Percentiles rank a stretch among this genome's conserved stretches.
These are phyloP conservation scores for Caenorhabditis drosophilae DNA, from an alignment of 2,888 invertebrate species.

Conservation along the genomic window DNA sequence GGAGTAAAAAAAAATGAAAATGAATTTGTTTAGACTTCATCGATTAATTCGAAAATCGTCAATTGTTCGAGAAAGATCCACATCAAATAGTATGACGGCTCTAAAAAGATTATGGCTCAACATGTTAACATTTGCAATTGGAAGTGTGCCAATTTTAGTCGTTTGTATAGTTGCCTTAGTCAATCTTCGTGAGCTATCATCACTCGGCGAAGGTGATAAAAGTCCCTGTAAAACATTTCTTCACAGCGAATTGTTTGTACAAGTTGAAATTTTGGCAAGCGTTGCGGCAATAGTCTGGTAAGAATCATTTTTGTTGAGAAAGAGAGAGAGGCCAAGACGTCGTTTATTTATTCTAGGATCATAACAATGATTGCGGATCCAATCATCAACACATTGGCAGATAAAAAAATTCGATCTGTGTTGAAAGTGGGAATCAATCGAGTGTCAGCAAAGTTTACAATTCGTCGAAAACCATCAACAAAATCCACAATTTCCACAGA, in stretches of 20 bases:
- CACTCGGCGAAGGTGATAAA: constrained; percentile 49
- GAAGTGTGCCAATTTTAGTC: constrained; percentile 54
- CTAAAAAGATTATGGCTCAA: constrained; percentile 60
- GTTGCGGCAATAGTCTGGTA: constrained; percentile 60
- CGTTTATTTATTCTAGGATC: neutral
- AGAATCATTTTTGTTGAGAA: constrained; percentile 3
- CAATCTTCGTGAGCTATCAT: constrained; percentile 44
- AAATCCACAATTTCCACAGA: constrained; percentile 33
- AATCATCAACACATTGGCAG: constrained; percentile 57
- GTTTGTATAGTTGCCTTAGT: constrained; percentile 57
- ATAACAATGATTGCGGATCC: constrained; percentile 56
- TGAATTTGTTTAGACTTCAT: constrained; percentile 20
- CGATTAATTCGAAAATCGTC: constrained; percentile 25
- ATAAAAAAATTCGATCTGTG: constrained; percentile 40
- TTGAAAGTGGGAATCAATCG: constrained; percentile 14
- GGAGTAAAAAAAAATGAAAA: no score
- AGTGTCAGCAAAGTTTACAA: constrained; percentile 13
- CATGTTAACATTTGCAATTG: constrained; percentile 55
- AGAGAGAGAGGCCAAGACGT: constrained; percentile 1
- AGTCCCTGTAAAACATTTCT: constrained; percentile 58
- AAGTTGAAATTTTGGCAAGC: constrained; percentile 60
- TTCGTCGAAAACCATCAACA: constrained; percentile 18
- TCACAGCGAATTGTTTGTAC: constrained; percentile 54
- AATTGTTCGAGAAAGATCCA: constrained; percentile 22
- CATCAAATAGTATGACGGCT: constrained; percentile 40